These are phyloP conservation scores for Cerastis leucographa DNA, from an alignment of 2,888 invertebrate genomes.

Conservation along the genomic window DNA sequence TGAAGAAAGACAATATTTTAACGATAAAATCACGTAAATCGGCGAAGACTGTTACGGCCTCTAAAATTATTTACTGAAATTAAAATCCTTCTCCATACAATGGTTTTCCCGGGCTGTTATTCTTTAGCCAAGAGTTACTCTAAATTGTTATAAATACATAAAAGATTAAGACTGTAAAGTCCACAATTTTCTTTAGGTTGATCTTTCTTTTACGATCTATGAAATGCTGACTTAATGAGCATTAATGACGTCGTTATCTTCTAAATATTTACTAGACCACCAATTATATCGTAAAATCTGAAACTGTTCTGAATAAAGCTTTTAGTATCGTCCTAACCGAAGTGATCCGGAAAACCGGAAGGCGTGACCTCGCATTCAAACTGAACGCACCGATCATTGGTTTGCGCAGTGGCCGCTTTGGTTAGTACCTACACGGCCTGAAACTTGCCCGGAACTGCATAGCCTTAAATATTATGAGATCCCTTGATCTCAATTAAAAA, in stretches of 20 bases:
- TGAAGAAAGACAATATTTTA: too few species aligned
- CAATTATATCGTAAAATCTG: not conserved
- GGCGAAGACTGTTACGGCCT: too few species aligned
- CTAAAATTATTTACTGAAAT: not conserved
- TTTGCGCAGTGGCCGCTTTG: not conserved
- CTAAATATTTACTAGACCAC: not conserved
- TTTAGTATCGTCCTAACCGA: not conserved
- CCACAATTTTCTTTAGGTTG: constrained; percentile 4
- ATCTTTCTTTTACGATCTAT: constrained; percentile 21
- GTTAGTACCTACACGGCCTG: not conserved
- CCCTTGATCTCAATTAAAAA: not conserved
- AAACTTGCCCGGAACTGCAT: not conserved
- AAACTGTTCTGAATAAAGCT: not conserved
- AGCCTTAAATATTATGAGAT: not conserved
- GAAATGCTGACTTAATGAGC: not conserved
- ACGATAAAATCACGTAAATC: too few species aligned
- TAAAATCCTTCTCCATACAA: not conserved
- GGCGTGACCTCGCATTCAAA: not conserved
- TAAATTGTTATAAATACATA: not conserved
- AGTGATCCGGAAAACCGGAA: not conserved
- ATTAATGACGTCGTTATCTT: not conserved
- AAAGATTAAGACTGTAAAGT: not conserved
- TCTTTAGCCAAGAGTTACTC: not conserved
- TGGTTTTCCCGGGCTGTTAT: not conserved
- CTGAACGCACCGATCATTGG: not conserved